phyloP scores from a whole-genome alignment of 2,113 vertebrate genomes.

The Semicossyphus pulcher region DNA sequence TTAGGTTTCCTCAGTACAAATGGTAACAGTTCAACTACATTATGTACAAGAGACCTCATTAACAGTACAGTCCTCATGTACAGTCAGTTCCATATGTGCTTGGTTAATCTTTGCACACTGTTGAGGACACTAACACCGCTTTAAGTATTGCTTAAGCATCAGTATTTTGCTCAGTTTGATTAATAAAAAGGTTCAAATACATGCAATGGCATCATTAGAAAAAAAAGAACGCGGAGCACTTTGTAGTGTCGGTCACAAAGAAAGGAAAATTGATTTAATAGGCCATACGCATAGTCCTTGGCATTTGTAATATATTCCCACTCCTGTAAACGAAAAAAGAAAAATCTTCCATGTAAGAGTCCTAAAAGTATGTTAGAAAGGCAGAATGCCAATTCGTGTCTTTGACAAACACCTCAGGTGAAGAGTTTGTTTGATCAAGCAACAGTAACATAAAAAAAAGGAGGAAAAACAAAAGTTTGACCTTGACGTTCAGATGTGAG shows the following conservation, averaged over 20 bases:
- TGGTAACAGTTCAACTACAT: constrained; percentile 58
- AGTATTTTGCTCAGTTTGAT: constrained; percentile 62
- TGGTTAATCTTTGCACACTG: constrained; percentile 55
- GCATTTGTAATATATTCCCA: constrained; percentile 60
- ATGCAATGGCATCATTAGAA: constrained; percentile 65
- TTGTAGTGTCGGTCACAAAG: constrained; percentile 62
- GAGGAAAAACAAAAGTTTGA: constrained; percentile 38
- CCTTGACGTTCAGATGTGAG: constrained; percentile 31
- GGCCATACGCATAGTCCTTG: constrained; percentile 66
- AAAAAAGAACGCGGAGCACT: constrained; percentile 46
- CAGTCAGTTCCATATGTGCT: constrained; percentile 61
- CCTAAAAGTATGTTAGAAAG: constrained; percentile 50
- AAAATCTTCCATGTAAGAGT: constrained; percentile 36
- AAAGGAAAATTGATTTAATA: constrained; percentile 60
- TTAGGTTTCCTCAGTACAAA: constrained; percentile 65
- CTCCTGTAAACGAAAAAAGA: constrained; percentile 29
- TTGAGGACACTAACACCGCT: constrained; percentile 50
- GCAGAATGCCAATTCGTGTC: constrained; percentile 45
- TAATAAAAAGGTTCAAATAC: constrained; percentile 60
- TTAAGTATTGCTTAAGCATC: constrained; percentile 76
- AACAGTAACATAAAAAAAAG: constrained; percentile 49
- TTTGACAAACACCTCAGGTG: constrained; percentile 42
- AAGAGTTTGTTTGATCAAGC: constrained; percentile 48
- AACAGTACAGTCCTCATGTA: constrained; percentile 63
- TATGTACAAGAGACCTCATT: constrained; percentile 67